Evolutionary conservation across 1,140 invertebrate genomes (phyloP).

Genomic region (Homalodisca vitripennis): DNA sequence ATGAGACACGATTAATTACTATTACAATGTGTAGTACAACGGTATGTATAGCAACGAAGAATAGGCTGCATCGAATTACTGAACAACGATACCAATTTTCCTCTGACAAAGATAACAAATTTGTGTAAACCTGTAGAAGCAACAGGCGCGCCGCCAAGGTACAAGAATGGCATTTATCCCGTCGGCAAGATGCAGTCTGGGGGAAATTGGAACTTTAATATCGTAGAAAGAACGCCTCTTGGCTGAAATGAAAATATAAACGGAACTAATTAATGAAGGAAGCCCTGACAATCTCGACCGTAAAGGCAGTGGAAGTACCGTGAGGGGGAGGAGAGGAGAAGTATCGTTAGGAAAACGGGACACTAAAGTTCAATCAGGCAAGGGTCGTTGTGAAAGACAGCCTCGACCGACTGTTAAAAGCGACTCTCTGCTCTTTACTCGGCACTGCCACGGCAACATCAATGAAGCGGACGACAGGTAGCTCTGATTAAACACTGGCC

Average conservation of each 20-base stretch:
- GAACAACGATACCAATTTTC: no score
- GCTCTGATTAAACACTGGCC: no score
- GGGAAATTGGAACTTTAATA: neutral
- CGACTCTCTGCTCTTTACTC: neutral
- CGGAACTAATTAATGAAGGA: slow-evolving; percentile 26
- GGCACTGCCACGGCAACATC: neutral
- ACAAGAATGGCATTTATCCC: no score
- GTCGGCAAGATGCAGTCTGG: no score
- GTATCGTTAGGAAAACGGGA: neutral
- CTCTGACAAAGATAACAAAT: no score
- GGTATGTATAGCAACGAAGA: no score
- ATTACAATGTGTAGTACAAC: no score
- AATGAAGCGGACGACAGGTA: no score
- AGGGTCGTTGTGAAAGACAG: neutral
- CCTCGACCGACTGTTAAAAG: slow-evolving; percentile 3
- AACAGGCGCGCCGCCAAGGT: no score
- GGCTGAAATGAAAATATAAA: slow-evolving; percentile 18
- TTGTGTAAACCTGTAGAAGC: no score
- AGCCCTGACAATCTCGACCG: neutral
- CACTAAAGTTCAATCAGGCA: slow-evolving; percentile 17
- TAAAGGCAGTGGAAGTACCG: slow-evolving; percentile 12
- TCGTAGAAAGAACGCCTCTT: slow-evolving; percentile 9
- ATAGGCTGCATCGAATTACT: no score
- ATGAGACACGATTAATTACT: no score
- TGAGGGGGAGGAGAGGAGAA: neutral